Conservation (phyloP, 2,797 vertebrate species). For the Selene dorsalis region DNA sequence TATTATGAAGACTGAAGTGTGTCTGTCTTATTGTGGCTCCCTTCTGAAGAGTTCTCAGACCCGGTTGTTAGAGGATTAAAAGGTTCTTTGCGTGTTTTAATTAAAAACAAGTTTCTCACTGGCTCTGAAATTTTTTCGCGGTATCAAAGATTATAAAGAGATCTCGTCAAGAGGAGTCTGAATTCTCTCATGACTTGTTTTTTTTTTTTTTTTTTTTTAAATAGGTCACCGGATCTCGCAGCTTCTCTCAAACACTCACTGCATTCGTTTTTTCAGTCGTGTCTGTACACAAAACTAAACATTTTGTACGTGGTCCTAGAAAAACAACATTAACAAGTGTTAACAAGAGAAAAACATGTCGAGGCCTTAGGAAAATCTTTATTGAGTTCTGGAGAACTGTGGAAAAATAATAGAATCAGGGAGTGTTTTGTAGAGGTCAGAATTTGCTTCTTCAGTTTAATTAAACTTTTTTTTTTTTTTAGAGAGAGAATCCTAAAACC, state of each 20-base stretch:
- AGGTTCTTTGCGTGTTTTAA: slow-evolving; percentile 27
- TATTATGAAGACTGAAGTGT: slow-evolving; percentile 50
- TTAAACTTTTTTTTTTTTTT: no score
- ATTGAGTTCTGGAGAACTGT: slow-evolving; percentile 1
- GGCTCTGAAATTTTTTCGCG: slow-evolving; percentile 4
- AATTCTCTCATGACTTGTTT: slow-evolving; percentile 3
- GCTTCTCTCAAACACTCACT: slow-evolving; percentile 6
- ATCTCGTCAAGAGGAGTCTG: slow-evolving; percentile 9
- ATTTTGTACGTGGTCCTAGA: slow-evolving; percentile 15
- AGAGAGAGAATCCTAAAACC: background rate
- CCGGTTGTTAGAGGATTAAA: slow-evolving; percentile 17
- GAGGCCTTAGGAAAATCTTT: background rate
- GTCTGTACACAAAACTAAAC: background rate
- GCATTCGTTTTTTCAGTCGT: background rate
- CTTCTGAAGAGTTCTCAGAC: slow-evolving; percentile 13
- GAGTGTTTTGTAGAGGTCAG: background rate
- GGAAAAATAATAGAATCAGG: background rate
- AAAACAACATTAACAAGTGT: slow-evolving; percentile 7
- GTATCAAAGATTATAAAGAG: slow-evolving; percentile 14
- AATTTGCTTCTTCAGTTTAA: background rate
- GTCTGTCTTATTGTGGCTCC: slow-evolving; percentile 25
- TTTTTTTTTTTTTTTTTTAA: background rate
- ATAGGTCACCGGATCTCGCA: slow-evolving; percentile 17
- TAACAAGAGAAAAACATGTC: background rate
- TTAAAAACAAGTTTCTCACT: slow-evolving; percentile 16